Evolutionary conservation across 2,113 vertebrate genomes (phyloP).

Genomic region (Hippocampus comes): DNA sequence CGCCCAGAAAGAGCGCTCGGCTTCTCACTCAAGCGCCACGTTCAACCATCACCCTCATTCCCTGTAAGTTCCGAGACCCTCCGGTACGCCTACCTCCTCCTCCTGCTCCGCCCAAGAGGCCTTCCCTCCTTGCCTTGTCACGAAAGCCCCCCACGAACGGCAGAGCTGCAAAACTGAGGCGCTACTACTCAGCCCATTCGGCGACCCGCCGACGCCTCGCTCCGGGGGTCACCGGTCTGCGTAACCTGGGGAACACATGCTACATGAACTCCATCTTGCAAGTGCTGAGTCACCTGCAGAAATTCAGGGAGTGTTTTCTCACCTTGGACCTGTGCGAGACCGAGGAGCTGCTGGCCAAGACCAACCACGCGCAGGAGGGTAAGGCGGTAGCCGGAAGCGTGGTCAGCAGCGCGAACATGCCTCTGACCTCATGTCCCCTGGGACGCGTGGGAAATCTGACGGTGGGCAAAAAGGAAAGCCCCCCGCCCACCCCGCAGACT

Average conservation of each 20-base stretch:
- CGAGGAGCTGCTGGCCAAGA: constrained; percentile 88
- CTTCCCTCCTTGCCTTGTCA: constrained; percentile 53
- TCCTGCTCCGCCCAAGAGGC: constrained; percentile 48
- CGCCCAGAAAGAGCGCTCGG: constrained; percentile 92
- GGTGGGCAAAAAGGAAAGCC: constrained; percentile 60
- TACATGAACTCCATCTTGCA: constrained; percentile 99
- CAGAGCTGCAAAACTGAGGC: constrained; percentile 56
- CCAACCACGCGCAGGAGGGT: constrained; percentile 72
- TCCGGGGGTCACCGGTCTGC: constrained; percentile 91
- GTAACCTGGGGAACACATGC: constrained; percentile 97
- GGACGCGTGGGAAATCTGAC: constrained; percentile 63
- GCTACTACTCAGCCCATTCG: constrained; percentile 74
- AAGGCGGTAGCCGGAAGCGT: constrained; percentile 65
- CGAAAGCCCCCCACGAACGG: constrained; percentile 60
- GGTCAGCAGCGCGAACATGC: constrained; percentile 58
- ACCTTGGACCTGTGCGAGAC: constrained; percentile 93
- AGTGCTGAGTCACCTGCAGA: constrained; percentile 97
- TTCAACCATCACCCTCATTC: constrained; percentile 77
- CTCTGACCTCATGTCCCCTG: constrained; percentile 57
- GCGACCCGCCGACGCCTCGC: constrained; percentile 77
- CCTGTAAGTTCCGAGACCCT: constrained; percentile 79
- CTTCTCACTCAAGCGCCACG: constrained; percentile 83
- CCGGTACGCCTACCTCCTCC: constrained; percentile 67
- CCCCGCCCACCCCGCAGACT: constrained; percentile 71
- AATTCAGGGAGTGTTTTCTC: constrained; percentile 98